Evolutionary conservation across 2,797 vertebrate species (phyloP).

Genomic region (Mycteria americana): DNA sequence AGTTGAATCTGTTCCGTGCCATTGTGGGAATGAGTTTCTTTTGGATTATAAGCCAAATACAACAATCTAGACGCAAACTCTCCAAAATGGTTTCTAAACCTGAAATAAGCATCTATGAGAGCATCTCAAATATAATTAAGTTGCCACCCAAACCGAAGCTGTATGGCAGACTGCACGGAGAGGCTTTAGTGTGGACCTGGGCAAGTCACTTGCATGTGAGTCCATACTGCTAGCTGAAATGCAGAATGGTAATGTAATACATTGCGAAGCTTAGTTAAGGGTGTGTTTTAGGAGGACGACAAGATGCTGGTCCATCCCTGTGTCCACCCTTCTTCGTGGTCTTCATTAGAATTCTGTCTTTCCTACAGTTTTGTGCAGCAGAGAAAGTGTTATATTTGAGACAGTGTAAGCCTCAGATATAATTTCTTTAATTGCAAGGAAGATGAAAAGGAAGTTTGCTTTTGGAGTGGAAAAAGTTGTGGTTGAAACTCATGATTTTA

Average conservation of each 20-base stretch:
- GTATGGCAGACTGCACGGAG: not conserved
- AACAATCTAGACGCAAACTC: not conserved
- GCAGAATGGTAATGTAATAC: not conserved
- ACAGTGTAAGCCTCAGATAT: not conserved
- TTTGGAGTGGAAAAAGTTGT: not conserved
- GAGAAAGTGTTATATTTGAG: not conserved
- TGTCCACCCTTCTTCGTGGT: not conserved
- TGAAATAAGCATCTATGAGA: not conserved
- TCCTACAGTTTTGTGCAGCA: not conserved
- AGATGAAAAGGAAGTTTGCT: not conserved
- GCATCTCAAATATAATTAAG: not conserved
- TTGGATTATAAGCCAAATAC: not conserved
- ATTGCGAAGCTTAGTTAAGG: not conserved
- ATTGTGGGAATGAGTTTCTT: not conserved
- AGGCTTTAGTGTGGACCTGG: not conserved
- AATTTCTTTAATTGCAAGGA: not conserved
- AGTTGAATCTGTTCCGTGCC: not conserved
- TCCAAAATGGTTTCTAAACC: not conserved
- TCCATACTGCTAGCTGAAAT: not conserved
- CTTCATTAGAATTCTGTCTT: not conserved
- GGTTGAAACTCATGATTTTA: not conserved
- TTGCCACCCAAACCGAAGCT: not conserved
- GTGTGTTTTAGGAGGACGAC: not conserved
- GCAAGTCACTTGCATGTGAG: fast-evolving
- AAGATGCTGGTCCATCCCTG: not conserved